Base-by-base conservation (phyloP, 2,797 vertebrate genomes). In the Microcaecilia unicolor region DNA sequence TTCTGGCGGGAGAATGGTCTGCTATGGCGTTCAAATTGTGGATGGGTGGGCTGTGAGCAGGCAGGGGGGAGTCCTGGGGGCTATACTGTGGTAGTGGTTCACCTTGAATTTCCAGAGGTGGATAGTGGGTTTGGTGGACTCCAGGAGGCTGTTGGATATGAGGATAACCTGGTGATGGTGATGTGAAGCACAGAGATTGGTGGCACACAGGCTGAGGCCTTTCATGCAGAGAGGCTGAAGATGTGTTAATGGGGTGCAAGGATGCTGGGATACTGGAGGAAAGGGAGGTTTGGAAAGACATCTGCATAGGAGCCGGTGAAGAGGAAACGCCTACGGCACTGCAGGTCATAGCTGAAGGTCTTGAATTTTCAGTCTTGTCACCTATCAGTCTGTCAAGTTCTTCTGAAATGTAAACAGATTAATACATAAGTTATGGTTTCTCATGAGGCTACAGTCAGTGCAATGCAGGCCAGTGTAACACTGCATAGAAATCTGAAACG, bases 371-470 rank as follows among this genome's bases (percentile, higher is more conserved):
- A 0, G 71, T 61, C 59, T 66, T 89, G 32, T 88, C 87, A 10
- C 91, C 92, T 18, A 97, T 76, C 15, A 99, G 80, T 11, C 67
- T 84, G 59, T 97, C 92, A 3, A 98, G 81, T 19, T 92, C 86
- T 58, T 98, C 96, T 98, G 65, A 42, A 70, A 60, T 54, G 26
- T 15, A 61, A 37, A 3, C 10, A 27, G 15, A 57, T 20, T 21
- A 38, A 24, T 6, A 28, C 15, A 15, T 25, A 28, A 31, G 15
- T 27, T 24, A 18, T 11, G 15, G 16, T 46, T 9, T n/a, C n/a
- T n/a, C n/a, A n/a, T n/a, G n/a, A n/a, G n/a, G n/a, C n/a, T n/a
- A n/a, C n/a, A n/a, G n/a, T n/a, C n/a, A n/a, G 19, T n/a, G n/a
- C n/a, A n/a, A n/a, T n/a, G n/a, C n/a, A n/a, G n/a, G n/a, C n/a